Conservation (phyloP, 2,113 vertebrate genomes). For the Crotalus viridis region DNA sequence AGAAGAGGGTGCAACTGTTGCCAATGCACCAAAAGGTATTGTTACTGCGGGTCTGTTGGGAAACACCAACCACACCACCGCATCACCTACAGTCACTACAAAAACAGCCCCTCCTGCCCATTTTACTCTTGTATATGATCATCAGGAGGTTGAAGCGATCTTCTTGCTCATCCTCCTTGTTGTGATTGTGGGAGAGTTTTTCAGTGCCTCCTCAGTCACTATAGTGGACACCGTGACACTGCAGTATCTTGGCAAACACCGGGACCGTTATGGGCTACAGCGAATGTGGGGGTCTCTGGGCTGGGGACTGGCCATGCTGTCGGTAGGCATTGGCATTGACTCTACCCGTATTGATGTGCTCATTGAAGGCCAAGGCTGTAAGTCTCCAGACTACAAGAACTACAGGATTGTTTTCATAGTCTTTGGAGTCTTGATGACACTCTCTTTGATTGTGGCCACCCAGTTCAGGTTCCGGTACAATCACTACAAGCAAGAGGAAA, state of each 20-base stretch:
- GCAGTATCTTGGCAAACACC: constrained; percentile 89
- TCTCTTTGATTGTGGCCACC: constrained; percentile 86
- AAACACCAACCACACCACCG: constrained; percentile 25
- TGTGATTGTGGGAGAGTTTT: constrained; percentile 95
- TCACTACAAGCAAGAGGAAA: constrained; percentile 65
- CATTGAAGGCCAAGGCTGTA: constrained; percentile 79
- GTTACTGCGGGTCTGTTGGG: constrained; percentile 16
- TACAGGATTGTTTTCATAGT: constrained; percentile 93
- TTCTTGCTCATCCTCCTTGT: constrained; percentile 93
- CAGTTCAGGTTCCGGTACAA: constrained; percentile 88
- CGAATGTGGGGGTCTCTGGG: constrained; percentile 98
- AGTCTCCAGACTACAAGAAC: constrained; percentile 83
- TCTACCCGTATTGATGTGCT: constrained; percentile 76
- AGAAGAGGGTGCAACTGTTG: constrained; percentile 18
- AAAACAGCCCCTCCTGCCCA: constrained; percentile 66
- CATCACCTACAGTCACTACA: constrained; percentile 46
- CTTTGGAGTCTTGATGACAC: constrained; percentile 91
- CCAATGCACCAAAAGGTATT: constrained; percentile 17
- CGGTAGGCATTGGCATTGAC: constrained; percentile 94
- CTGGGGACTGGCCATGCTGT: constrained; percentile 95
- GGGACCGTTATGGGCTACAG: constrained; percentile 94
- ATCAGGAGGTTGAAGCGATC: constrained; percentile 85
- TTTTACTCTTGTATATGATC: constrained; percentile 73
- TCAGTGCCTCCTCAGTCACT: constrained; percentile 94
- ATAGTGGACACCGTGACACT: constrained; percentile 96